Evolutionary conservation across 2,888 invertebrate species (phyloP), one percentile per base, ranked within the genome.

Genomic region (Dendrolimus pini): DNA sequence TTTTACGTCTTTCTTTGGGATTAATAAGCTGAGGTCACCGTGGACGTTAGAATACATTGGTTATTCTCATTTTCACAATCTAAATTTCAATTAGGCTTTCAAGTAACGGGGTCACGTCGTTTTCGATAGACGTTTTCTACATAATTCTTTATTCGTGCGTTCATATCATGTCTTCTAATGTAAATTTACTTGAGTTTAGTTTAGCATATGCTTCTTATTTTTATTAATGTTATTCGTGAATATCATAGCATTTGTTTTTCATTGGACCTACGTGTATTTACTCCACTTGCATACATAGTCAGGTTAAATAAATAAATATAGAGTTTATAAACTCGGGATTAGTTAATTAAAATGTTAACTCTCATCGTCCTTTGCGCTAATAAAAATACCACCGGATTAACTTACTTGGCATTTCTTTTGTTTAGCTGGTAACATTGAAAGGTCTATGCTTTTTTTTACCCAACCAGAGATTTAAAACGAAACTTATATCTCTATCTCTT

Each of bases 51-150:
- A 47, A 82, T 77, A 80, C 71, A 84, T 87, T 83, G 83, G 80
- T 79, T 84, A 85, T 82, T 85, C 82, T 82, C 76, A 85, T 87
- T 82, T 58, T 75, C 71, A 67, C 67, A 71, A 89, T 89, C 77
- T 88, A 79, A 85, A 89, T 82, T 89, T 89, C 87, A 86, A 89
- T 85, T 74, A 70, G 71, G 70, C 73, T 74, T 74, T 75, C 76
- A 72, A 83, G 79, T 87, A 89, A 88, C 88, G 89, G 89, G 89
- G 89, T 88, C 86, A 86, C 73, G 67, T 79, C 75, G 77, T 77
- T 82, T 82, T 82, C 77, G 72, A 82, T 83, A 76, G 75, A 78
- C 74, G 67, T 70, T 78, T 68, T 83, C 77, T 82, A 78, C 76
- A 83, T 83, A 75, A 79, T 77, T 79, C 71, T 79, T 71, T 78